Evolutionary conservation across 2,797 vertebrate species (phyloP), one percentile per base, ranked within the genome.

Genomic region (Sciurus carolinensis): DNA sequence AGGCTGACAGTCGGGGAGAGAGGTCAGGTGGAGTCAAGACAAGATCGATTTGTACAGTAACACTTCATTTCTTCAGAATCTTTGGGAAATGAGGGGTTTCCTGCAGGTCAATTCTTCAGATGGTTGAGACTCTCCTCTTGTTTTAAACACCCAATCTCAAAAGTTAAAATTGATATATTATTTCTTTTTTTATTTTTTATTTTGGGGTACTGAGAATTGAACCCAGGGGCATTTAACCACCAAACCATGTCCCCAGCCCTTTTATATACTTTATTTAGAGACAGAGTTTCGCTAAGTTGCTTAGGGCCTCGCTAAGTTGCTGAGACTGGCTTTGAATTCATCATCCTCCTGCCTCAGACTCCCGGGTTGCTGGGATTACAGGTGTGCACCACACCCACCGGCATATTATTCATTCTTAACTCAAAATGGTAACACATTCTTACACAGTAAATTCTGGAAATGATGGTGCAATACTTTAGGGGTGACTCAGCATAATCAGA

Each of bases 131-230:
- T 81, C 64, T 93, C 26, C 30, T 94, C 84, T 95, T 91, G 22
- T 91, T 90, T 94, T 89, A 96, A 94, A 89, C 47, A 88, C 42
- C 17, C 69, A 88, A 18, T 96, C 85, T 88, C 47, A 47, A 90
- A 90, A 92, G 36, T 88, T 88, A 76, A 93, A 85, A 24, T 87
- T 64, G n/a, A 36, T 71, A 9, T 50, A 39, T 92, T 91, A 83
- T 36, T 90, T 57, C 2, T 57, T 22, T 57, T 54, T 20, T 54
- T 47, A 47, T 47, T 18, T 20, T 54, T 57, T 57, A 15, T 17
- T 57, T 57, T 57, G 20, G 54, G 20, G 7, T 57, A 57, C 20
- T 57, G 54, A 57, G 54, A 57, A 57, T 57, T 57, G 20, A 57
- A 57, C 7, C 20, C 1, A 57, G 20, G 54, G 54, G 54, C 54